Conservation (phyloP, 1,140 invertebrate genomes). For the Leguminivora glycinivorella region DNA sequence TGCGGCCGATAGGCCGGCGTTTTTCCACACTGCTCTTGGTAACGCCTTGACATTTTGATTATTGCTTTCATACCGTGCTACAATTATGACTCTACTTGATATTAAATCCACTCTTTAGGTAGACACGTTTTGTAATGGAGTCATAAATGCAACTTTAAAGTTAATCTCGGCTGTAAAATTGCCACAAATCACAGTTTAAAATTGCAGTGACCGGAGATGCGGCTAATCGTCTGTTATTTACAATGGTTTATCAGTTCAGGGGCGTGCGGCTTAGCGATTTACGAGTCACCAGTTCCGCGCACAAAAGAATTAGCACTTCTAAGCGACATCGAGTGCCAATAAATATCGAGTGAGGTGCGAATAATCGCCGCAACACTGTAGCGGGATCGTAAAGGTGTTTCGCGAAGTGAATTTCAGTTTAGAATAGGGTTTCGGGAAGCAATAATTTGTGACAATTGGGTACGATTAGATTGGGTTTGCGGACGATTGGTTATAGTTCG, state of each 20-base stretch:
- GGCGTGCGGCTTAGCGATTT: constrained; percentile 63
- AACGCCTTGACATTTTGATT: constrained; percentile 29
- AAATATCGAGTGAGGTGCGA: constrained; percentile 66
- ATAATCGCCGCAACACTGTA: constrained; percentile 73
- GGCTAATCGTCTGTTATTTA: constrained; percentile 68
- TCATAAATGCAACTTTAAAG: constrained; percentile 24
- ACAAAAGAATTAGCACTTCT: constrained; percentile 69
- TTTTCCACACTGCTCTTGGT: constrained; percentile 13
- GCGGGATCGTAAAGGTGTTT: constrained; percentile 23
- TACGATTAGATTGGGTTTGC: constrained; percentile 75
- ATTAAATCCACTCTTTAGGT: not conserved
- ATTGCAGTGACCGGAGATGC: constrained; percentile 50
- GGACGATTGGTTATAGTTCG: constrained; percentile 74
- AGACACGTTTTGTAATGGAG: not conserved
- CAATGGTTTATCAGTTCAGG: constrained; percentile 63
- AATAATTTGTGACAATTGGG: constrained; percentile 77
- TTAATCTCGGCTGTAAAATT: constrained; percentile 53
- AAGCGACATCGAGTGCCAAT: constrained; percentile 74
- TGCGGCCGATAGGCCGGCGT: constrained; percentile 31
- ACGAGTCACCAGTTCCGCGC: constrained; percentile 49
- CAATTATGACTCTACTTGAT: not conserved
- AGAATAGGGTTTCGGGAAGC: constrained; percentile 74
- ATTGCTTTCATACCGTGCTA: constrained; percentile 10
- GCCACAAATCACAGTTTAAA: constrained; percentile 52
- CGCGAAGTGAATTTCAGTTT: constrained; percentile 65